phyloP scores from a whole-genome alignment of 2,113 vertebrate genomes.

The Petromus typicus region DNA sequence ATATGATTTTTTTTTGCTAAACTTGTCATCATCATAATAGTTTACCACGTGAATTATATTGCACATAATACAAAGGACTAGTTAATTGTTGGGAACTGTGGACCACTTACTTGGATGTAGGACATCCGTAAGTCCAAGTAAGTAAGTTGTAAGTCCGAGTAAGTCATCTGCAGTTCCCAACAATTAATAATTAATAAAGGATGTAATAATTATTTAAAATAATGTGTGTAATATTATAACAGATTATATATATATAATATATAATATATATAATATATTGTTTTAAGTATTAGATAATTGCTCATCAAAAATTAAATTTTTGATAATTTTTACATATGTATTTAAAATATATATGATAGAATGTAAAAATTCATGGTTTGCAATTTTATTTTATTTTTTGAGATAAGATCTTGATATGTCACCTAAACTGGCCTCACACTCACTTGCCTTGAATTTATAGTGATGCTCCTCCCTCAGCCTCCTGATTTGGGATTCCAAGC shows the following conservation, averaged over 20 bases:
- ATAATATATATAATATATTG: neutral
- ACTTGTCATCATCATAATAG: neutral
- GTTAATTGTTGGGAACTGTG: too few species aligned
- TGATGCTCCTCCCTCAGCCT: neutral
- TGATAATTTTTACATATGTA: neutral
- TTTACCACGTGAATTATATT: neutral
- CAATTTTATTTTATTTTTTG: neutral
- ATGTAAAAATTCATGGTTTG: neutral
- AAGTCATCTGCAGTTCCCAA: too few species aligned
- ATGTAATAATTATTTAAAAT: too few species aligned
- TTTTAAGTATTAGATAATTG: neutral
- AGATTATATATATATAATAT: too few species aligned
- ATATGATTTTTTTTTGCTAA: neutral
- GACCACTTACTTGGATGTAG: too few species aligned
- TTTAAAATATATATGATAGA: conserved; percentile 3
- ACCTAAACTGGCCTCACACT: neutral
- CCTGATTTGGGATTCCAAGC: neutral
- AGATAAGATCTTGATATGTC: neutral
- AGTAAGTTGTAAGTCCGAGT: too few species aligned
- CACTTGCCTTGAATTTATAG: neutral
- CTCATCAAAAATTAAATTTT: neutral
- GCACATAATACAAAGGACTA: neutral
- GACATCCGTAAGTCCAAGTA: too few species aligned
- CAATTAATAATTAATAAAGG: too few species aligned
- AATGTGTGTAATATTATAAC: too few species aligned